These are phyloP conservation scores for Pteropus alecto DNA, from an alignment of 2,113 vertebrate species.

Conservation along the genomic window DNA sequence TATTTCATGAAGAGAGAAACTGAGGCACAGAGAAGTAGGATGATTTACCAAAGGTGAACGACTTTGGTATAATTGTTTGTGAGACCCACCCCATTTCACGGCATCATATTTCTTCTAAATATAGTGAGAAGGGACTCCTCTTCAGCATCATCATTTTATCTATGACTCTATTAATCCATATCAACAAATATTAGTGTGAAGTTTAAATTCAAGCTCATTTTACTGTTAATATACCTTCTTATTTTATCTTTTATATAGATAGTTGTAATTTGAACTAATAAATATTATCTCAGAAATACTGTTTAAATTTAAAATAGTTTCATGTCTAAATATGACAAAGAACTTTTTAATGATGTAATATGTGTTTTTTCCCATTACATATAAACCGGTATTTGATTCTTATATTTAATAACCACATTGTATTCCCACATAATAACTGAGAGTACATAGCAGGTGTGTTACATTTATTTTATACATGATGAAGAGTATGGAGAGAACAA, in stretches of 20 bases:
- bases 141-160: background rate
- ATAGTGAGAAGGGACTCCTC: accelerated
- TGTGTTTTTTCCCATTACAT: background rate
- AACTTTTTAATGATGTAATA: background rate
- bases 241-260: background rate
- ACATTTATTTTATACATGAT: background rate
- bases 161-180: background rate
- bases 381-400: background rate
- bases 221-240: background rate
- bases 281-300: background rate
- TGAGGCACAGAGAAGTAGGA: background rate
- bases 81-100: accelerated
- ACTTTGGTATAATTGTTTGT: background rate
- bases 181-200: background rate
- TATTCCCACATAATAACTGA: background rate
- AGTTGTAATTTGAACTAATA: background rate
- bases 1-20: background rate
- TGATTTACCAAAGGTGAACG: background rate
- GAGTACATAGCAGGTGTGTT: background rate
- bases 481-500: background rate
- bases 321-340: background rate
- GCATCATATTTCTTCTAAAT: background rate
- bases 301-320: background rate
- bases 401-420: background rate
- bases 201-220: background rate